Base-by-base conservation (phyloP, 2,113 vertebrate genomes). In the Pygathrix nemaeus region DNA sequence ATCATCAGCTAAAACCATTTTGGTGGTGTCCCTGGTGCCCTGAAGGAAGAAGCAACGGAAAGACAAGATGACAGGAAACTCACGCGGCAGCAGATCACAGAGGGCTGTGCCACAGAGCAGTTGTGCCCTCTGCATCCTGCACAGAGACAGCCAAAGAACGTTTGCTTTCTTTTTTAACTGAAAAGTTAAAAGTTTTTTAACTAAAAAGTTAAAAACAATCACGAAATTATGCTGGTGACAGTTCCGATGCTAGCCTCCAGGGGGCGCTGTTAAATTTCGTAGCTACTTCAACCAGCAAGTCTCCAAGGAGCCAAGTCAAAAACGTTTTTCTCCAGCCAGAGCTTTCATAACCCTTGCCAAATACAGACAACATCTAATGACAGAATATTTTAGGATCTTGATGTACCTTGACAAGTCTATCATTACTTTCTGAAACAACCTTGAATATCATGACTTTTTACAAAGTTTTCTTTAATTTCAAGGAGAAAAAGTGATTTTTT, bases 361-460 rank as follows among this genome's bases (percentile, higher is more conserved):
- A 80, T 48, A 97, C 59, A 96, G 75, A 89, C 59, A 96, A 12
- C 86, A 97, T 27, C 66, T 95, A 80, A 96, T 96, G 88, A 96
- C 32, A 98, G 95, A 85, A 50, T 91, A 82, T 94, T 97, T 97
- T 98, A 95, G 45, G 18, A 78, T 12, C 40, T 48, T 94, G 55
- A 52, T 45, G 84, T 83, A 72, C 50, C 3, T 88, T 93, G 76
- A 38, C 13, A 86, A 32, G 64, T 5, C 11, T 95, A 23, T 61
- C 92, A 96, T 5, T 64, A 0, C 61, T 73, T 66, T 93, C 97
- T 70, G 64, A 94, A 87, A 91, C 70, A 78, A 96, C 12, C 9
- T 64, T 87, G 17, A 73, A 95, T 88, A 68, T 30, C 87, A 70
- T 88, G 38, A 14, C 7, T 96, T 97, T 97, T 95, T 45, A 88